phyloP scores from a whole-genome alignment of 2,888 invertebrate species.

The Zygaena filipendulae region DNA sequence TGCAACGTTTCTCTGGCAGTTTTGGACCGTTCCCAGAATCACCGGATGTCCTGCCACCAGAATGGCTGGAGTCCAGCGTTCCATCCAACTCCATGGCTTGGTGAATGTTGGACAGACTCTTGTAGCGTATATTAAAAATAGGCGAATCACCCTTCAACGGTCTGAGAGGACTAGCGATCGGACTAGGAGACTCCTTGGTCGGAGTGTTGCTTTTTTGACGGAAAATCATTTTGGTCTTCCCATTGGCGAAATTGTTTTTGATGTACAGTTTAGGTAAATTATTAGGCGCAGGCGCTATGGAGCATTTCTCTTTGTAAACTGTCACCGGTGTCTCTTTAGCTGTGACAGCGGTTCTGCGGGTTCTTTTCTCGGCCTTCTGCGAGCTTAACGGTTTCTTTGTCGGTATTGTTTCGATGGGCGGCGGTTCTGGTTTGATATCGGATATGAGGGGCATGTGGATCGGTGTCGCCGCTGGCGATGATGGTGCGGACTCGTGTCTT shows the following conservation, averaged over 20 bases:
- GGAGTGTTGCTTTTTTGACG: slow-evolving; percentile 79
- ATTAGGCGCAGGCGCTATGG: slow-evolving; percentile 58
- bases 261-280: slow-evolving; percentile 82
- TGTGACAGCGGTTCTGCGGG: slow-evolving; percentile 73
- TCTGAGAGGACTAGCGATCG: slow-evolving; percentile 60
- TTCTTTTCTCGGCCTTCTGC: slow-evolving; percentile 78
- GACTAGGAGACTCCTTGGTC: slow-evolving; percentile 77
- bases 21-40: slow-evolving; percentile 83
- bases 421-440: slow-evolving; percentile 85
- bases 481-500: slow-evolving; percentile 67
- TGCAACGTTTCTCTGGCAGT: slow-evolving; percentile 83
- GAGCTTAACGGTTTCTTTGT: slow-evolving; percentile 75
- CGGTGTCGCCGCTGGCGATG: slow-evolving; percentile 64
- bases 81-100: slow-evolving; percentile 82
- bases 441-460: slow-evolving; percentile 64
- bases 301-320: slow-evolving; percentile 69
- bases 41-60: slow-evolving; percentile 86
- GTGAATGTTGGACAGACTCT: slow-evolving; percentile 77
- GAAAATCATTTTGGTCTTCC: slow-evolving; percentile 72
- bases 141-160: slow-evolving; percentile 77
- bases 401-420: slow-evolving; percentile 92
- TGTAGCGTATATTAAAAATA: slow-evolving; percentile 79
- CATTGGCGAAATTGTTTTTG: slow-evolving; percentile 76
- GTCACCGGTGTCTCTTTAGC: slow-evolving; percentile 66
- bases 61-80: slow-evolving; percentile 90